Conservation (phyloP, 2,113 vertebrate genomes). For the Panthera tigris region DNA sequence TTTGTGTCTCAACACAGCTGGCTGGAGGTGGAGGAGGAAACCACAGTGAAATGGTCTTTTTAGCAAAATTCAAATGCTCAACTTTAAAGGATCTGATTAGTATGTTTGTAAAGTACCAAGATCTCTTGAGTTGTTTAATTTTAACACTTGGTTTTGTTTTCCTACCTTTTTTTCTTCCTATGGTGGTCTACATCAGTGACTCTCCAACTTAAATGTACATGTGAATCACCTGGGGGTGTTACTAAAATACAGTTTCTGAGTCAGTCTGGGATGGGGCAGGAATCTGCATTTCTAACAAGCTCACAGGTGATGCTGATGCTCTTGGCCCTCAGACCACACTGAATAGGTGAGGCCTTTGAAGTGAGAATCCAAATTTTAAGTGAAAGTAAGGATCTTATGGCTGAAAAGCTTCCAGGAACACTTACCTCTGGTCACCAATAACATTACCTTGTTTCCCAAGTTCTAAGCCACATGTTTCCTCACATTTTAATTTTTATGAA, state of each 20-base stretch:
- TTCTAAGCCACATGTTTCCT: not conserved
- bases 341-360: not conserved
- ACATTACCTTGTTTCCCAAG: not conserved
- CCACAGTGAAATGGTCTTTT: not conserved
- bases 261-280: not conserved
- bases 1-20: not conserved
- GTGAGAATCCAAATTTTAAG: not conserved
- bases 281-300: not conserved
- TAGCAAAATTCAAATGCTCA: conserved; percentile 29
- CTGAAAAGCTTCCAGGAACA: not conserved
- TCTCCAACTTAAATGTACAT: not conserved
- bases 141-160: not conserved
- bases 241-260: not conserved
- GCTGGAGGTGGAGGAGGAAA: not conserved
- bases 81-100: not conserved
- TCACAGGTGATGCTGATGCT: not conserved
- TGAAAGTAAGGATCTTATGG: conserved; percentile 13
- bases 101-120: not conserved
- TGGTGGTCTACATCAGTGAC: not conserved
- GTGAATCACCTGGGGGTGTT: not conserved
- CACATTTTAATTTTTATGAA: conserved; percentile 13
- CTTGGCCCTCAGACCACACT: not conserved
- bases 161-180: not conserved
- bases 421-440: not conserved
- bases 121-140: conserved; percentile 21